Base-by-base conservation (phyloP, 2,888 invertebrate genomes). In the Caenorhabditis becei region DNA sequence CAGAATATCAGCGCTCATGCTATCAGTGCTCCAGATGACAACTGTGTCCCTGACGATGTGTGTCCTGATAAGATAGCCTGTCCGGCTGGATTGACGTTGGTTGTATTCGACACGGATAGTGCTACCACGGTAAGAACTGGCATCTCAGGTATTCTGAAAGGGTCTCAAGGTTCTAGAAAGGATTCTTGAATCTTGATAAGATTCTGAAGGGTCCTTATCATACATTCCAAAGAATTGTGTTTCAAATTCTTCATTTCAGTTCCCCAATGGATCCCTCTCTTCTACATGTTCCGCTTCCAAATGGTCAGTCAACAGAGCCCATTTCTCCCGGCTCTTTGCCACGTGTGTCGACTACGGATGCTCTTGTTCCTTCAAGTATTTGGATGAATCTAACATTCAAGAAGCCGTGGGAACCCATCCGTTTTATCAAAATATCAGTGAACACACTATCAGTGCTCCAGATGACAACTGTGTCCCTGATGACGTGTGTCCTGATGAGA, bases 21-120 rank as follows among this genome's bases (percentile, higher is more conserved):
- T 0, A 18, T 58, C 32, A 16, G 20, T 20, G 18, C 58, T 4
- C 58, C 58, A 8, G 10, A 35, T 8, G 58, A 58, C 11, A 32
- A 18, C 28, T 58, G 58, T 14, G 41, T 41, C 35, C 18, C n/a
- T 18, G 18, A 20, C 8, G 58, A 58, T 1, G 16, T 58, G 18
- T 58, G 58, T 35, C 58, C 58, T 16, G 20, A 20, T 18, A n/a
- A 18, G 11, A 35, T 58, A 8, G 24, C 28, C 16, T 58, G 58
- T 35, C 14, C 58, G 14, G 58, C 18, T 18, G 58, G 58, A 1
- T 20, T 32, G 20, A 35, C 35, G 0, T n/a, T 58, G 35, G 58
- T 58, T 32, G 35, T 58, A 1, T 58, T 58, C 35, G 58, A 32
- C 26, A 58, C 54, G 23, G 51, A 51, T 10, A 41, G 41, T 14